Evolutionary conservation across 2,113 vertebrate genomes (phyloP).

Genomic region (Camelus dromedarius): DNA sequence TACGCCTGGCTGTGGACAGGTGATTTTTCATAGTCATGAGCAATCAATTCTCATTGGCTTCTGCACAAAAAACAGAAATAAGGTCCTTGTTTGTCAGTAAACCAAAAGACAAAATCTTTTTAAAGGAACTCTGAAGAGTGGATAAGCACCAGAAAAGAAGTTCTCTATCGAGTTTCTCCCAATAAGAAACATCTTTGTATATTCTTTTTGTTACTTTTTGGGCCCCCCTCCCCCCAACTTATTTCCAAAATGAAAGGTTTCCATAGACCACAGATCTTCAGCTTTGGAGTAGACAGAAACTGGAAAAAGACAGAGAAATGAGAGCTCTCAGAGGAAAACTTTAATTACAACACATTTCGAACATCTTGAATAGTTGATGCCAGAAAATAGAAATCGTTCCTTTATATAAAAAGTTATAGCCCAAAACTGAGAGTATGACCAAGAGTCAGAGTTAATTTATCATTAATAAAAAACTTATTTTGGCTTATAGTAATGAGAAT

Average conservation of each 20-base stretch:
- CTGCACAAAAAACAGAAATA: neutral
- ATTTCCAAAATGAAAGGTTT: neutral
- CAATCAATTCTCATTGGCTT: neutral
- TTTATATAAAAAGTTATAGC: neutral
- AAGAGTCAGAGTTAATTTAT: neutral
- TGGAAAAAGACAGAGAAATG: neutral
- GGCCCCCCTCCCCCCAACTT: fast-evolving
- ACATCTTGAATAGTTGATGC: neutral
- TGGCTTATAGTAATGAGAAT: neutral
- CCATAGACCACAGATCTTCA: neutral
- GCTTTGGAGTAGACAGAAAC: neutral
- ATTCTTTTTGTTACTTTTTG: neutral
- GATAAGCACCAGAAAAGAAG: neutral
- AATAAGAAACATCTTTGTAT: neutral
- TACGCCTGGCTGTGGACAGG: neutral
- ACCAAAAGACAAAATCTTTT: neutral
- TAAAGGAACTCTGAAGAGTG: neutral
- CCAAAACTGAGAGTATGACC: neutral
- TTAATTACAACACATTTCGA: neutral
- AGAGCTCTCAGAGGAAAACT: neutral
- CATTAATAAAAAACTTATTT: neutral
- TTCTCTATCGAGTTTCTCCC: neutral
- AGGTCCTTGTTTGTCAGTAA: neutral
- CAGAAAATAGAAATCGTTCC: neutral
- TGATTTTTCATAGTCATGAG: neutral